Base-by-base conservation (phyloP, 2,888 invertebrate genomes). In the Habroteleia sp. region DNA sequence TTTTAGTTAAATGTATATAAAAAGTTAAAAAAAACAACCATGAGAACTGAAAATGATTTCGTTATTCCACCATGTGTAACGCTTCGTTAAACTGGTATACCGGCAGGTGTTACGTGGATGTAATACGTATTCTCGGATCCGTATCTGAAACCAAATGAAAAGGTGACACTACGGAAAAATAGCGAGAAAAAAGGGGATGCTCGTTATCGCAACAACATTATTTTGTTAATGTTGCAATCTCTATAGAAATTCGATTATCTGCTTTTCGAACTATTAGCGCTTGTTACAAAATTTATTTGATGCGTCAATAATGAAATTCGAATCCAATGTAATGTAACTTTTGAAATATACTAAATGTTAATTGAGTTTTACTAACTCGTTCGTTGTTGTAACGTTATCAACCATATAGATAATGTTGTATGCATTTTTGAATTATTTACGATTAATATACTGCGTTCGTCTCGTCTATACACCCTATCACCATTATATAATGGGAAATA, bases 61-160 rank as follows among this genome's bases (percentile, higher is more conserved):
- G 41, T 41, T 56, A 23, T n/a, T n/a, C n/a, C 31, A 14, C 25
- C 25, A 6, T 25, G 11, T 29, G 14, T 6, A 39, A 62, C 17
- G 62, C 17, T 62, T 62, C 62, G 62, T 62, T 62, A 62, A 44
- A 31, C 58, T 20, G 17, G 29, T 29, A 35, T 20, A 3, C n/a
- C 27, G 33, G 27, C 48, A 62, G 48, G 42, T 39, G 46, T 35
- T 20, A 46, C 25, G 37, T 41, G 46, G n/a, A 27, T 16, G 48
- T 62, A 25, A 39, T 48, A 6, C 25, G 25, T 1, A 6, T 25
- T 5, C 25, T 4, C 20, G 20, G 20, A 4, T 20, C 4, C 20
- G 20, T 2, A 20, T 4, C 20, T 25, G 25, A 3, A 6, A 25
- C 25, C 25, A 25, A 7, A 25, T 6, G 25, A 25, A 25, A 25